phyloP scores from a whole-genome alignment of 2,113 vertebrate species.

The Benitochromis conjunctus region DNA sequence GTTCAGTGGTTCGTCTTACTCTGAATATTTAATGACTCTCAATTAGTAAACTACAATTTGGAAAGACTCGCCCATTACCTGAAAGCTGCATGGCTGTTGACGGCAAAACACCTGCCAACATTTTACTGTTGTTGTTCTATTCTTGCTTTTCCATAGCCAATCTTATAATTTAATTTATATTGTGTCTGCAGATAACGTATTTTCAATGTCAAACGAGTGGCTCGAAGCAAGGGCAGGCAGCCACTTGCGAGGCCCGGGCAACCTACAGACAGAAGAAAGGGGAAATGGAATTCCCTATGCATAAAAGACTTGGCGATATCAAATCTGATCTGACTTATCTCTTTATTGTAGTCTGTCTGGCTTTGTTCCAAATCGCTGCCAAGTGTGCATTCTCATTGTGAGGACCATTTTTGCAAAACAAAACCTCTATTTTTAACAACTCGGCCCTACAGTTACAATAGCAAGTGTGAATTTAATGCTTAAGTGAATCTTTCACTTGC shows the following conservation, averaged over 20 bases:
- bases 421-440: not conserved
- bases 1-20: not conserved
- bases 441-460: not conserved
- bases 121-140: constrained; percentile 5
- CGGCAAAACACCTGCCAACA: not conserved
- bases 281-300: constrained; percentile 40
- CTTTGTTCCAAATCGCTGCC: constrained; percentile 20
- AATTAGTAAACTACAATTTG: constrained; percentile 1
- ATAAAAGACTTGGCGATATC: constrained; percentile 38
- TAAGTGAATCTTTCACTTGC: not conserved
- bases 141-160: not conserved
- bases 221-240: constrained; percentile 43
- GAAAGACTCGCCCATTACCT: not conserved
- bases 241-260: constrained; percentile 19
- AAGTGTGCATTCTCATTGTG: constrained; percentile 26
- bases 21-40: constrained; percentile 33
- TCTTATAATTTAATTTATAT: constrained; percentile 45
- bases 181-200: constrained; percentile 5
- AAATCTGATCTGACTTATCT: constrained; percentile 48
- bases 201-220: constrained; percentile 55
- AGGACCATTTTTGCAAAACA: constrained; percentile 7
- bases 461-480: not conserved
- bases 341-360: constrained; percentile 24
- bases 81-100: not conserved
- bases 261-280: constrained; percentile 29